phyloP scores from a whole-genome alignment of 2,888 invertebrate genomes.

The Lasiommata megera region DNA sequence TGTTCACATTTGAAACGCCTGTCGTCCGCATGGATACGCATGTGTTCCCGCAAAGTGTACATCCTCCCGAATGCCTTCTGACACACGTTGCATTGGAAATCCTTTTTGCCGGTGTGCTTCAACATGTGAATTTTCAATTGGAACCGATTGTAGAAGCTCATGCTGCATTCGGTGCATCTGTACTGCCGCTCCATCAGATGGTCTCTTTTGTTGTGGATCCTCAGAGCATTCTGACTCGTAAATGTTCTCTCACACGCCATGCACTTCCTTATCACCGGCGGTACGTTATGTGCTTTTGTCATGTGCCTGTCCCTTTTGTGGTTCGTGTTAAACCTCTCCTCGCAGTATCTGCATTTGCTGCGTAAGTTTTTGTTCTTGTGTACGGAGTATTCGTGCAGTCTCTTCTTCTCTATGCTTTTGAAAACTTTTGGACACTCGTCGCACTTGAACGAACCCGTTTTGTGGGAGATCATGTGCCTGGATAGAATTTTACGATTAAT shows the following conservation, averaged over 20 bases:
- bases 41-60: conserved; percentile 43
- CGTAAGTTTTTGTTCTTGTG: conserved; percentile 11
- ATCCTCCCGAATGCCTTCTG: conserved; percentile 37
- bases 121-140: conserved; percentile 42
- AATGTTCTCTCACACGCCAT: conserved; percentile 38
- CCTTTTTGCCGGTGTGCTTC: conserved; percentile 38
- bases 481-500: conserved; percentile 35
- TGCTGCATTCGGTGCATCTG: conserved; percentile 40
- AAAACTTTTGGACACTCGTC: conserved; percentile 35
- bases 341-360: conserved; percentile 11
- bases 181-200: conserved; percentile 36
- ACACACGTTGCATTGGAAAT: conserved; percentile 42
- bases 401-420: conserved; percentile 30
- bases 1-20: conserved; percentile 43
- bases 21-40: conserved; percentile 47
- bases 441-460: conserved; percentile 36
- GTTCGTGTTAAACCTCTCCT: conserved; percentile 11
- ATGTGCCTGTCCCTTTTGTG: conserved; percentile 36
- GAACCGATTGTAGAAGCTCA: conserved; percentile 43
- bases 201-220: conserved; percentile 32
- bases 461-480: conserved; percentile 34
- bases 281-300: conserved; percentile 35
- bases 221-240: conserved; percentile 27
- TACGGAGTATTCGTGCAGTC: conserved; percentile 32
- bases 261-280: conserved; percentile 32